Conservation (phyloP, 2,113 vertebrate genomes). For the Osmerus mordax region DNA sequence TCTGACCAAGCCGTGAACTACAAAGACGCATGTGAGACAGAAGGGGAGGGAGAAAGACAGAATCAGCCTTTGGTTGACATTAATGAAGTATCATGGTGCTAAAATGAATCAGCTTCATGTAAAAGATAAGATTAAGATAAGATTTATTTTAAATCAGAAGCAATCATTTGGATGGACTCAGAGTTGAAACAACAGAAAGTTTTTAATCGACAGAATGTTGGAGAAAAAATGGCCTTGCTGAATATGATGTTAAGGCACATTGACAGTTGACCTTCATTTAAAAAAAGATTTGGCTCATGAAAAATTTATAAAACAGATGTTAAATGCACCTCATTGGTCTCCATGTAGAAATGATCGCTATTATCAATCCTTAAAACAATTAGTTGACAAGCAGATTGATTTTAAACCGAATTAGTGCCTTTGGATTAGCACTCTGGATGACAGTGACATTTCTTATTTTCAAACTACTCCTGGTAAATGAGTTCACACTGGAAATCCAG, state of each 20-base stretch:
- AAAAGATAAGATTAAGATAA: not conserved
- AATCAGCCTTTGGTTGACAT: not conserved
- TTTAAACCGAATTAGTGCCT: constrained; percentile 6
- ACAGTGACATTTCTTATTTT: not conserved
- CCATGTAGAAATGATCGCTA: constrained; percentile 11
- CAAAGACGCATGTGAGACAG: not conserved
- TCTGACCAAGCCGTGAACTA: not conserved
- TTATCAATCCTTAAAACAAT: constrained; percentile 17
- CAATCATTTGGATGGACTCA: not conserved
- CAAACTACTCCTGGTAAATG: not conserved
- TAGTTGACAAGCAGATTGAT: not conserved
- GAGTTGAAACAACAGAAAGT: no score
- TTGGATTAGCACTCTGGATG: not conserved
- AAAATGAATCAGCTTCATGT: not conserved
- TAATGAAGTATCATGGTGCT: not conserved
- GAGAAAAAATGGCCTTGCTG: no score
- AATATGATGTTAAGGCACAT: no score
- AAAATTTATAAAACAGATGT: not conserved
- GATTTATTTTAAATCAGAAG: not conserved
- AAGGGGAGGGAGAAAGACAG: not conserved
- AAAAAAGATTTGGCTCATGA: no score
- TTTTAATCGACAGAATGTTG: no score
- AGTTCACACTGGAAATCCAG: not conserved
- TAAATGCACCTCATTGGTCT: not conserved
- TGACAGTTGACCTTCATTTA: no score